These are phyloP conservation scores for Anastatus disparis DNA, from an alignment of 1,140 invertebrate genomes.

Conservation along the genomic window DNA sequence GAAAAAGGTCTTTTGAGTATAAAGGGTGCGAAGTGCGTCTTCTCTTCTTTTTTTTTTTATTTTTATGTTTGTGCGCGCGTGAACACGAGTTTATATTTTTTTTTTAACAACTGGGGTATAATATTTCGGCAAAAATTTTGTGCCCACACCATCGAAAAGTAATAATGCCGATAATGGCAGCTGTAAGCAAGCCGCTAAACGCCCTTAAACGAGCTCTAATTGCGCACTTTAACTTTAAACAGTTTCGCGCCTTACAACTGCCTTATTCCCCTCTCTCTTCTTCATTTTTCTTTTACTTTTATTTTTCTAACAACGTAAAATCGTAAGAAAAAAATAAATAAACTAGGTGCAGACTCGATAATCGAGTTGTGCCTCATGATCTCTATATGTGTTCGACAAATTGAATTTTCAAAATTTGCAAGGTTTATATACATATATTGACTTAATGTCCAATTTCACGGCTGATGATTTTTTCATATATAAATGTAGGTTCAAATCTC, in stretches of 20 bases:
- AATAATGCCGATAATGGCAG: conserved; percentile 65
- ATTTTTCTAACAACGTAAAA: too few species aligned
- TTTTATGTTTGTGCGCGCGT: too few species aligned
- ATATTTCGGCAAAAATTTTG: conserved; percentile 39
- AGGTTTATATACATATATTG: background rate
- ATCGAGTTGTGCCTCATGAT: background rate
- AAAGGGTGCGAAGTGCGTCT: conserved; percentile 26
- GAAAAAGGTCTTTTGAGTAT: too few species aligned
- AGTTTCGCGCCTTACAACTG: conserved; percentile 29
- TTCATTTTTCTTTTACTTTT: too few species aligned
- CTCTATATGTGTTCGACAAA: conserved; percentile 1
- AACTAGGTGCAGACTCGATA: background rate
- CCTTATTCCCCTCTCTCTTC: too few species aligned
- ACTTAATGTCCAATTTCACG: conserved; percentile 19
- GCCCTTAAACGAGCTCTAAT: conserved; percentile 65
- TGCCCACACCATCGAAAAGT: conserved; percentile 63
- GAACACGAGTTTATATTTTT: conserved; percentile 4
- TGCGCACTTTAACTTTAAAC: conserved; percentile 48
- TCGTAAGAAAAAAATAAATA: too few species aligned
- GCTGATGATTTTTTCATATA: conserved; percentile 20
- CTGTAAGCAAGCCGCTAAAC: conserved; percentile 64
- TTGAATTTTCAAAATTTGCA: conserved; percentile 33
- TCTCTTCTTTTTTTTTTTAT: too few species aligned
- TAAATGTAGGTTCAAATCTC: background rate
- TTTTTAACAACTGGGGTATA: background rate